Conservation (phyloP, 2,888 invertebrate species). For the Ischnura elegans region DNA sequence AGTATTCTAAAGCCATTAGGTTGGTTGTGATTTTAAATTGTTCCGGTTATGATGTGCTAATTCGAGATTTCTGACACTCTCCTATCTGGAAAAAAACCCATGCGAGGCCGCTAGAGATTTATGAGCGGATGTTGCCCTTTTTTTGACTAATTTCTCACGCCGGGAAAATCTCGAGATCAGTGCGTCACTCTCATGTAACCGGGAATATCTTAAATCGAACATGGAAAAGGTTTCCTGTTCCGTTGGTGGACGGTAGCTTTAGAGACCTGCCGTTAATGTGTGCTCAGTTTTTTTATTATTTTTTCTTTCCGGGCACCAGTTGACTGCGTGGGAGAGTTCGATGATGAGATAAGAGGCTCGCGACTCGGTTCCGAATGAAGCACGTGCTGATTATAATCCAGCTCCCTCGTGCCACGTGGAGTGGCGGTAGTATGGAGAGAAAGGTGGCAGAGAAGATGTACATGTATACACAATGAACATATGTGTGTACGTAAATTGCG, state of each 20-base stretch:
- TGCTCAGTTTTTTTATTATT: not conserved
- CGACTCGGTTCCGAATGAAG: not conserved
- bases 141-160: not conserved
- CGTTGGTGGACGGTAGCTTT: not conserved
- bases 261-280: not conserved
- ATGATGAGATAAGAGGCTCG: not conserved
- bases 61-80: not conserved
- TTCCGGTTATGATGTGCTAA: not conserved
- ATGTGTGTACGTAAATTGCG: no score
- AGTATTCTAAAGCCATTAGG: no score
- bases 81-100: not conserved
- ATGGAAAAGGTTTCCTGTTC: not conserved
- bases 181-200: not conserved
- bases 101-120: not conserved
- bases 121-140: not conserved
- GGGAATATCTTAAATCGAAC: constrained; percentile 19
- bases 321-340: constrained; percentile 38
- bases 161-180: not conserved
- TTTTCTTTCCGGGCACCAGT: constrained; percentile 13
- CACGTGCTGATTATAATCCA: not conserved
- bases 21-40: no score
- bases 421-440: not conserved
- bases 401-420: not conserved
- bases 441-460: not conserved
- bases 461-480: no score